Conservation (phyloP, 2,113 vertebrate genomes). For the Morone saxatilis region DNA sequence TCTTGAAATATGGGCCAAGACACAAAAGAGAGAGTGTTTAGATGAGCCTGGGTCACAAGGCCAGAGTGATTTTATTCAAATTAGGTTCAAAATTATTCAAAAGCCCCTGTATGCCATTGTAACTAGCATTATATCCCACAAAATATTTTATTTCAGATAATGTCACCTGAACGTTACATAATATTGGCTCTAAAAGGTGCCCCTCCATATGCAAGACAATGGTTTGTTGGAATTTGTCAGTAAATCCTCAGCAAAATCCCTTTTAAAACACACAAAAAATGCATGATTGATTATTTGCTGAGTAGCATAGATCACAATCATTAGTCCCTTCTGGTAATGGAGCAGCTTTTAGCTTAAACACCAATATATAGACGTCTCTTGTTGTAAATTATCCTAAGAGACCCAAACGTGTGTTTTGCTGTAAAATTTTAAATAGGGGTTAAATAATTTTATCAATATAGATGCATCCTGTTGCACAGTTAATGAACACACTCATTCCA, state of each 20-base stretch:
- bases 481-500: conserved; percentile 6
- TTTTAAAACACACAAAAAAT: conserved; percentile 51
- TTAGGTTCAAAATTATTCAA: conserved; percentile 14
- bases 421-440: conserved; percentile 36
- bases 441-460: conserved; percentile 40
- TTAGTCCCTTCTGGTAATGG: conserved; percentile 57
- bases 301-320: conserved; percentile 65
- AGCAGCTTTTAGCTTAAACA: conserved; percentile 65
- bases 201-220: neutral
- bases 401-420: conserved; percentile 39
- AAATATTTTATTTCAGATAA: conserved; percentile 8
- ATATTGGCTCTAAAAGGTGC: neutral
- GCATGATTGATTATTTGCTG: conserved; percentile 74
- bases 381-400: conserved; percentile 42
- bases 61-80: conserved; percentile 53
- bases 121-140: conserved; percentile 7
- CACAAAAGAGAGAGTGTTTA: conserved; percentile 46
- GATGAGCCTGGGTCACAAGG: conserved; percentile 45
- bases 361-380: conserved; percentile 35
- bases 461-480: conserved; percentile 32
- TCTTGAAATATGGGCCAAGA: conserved; percentile 44
- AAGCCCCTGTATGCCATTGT: conserved; percentile 15
- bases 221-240: conserved; percentile 7
- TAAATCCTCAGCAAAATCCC: conserved; percentile 35
- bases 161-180: conserved; percentile 4